Percentiles rank a stretch among this genome's conserved stretches.
These are phyloP conservation scores for Myathropa florea DNA, from an alignment of 2,888 invertebrate genomes.

Conservation along the genomic window DNA sequence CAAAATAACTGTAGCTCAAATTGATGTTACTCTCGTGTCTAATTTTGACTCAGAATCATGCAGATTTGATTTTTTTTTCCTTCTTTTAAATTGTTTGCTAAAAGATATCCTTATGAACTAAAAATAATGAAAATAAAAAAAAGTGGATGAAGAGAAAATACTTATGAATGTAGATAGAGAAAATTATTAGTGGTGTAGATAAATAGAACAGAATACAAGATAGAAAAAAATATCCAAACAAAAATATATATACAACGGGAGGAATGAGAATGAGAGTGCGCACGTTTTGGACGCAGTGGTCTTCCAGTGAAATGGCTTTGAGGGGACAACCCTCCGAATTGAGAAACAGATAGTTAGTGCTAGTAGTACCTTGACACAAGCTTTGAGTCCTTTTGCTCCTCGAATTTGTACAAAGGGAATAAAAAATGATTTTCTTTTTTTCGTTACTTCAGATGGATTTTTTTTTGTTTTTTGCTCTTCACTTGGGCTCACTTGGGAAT, in stretches of 20 bases:
- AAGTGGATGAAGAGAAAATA: constrained; percentile 50
- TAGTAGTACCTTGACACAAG: constrained; percentile 50
- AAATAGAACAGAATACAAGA: constrained; percentile 35
- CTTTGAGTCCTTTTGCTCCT: constrained; percentile 14
- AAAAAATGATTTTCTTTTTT: not conserved
- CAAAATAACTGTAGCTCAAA: constrained; percentile 42
- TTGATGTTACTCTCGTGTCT: constrained; percentile 41
- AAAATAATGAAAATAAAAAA: not conserved
- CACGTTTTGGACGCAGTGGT: constrained; percentile 15
- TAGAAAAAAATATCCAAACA: constrained; percentile 14
- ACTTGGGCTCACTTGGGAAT: not conserved
- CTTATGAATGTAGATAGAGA: constrained; percentile 69
- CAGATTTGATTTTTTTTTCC: too few species aligned
- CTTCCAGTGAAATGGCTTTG: constrained; percentile 49
- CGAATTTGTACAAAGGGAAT: not conserved
- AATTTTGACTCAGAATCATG: not conserved
- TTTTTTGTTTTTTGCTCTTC: not conserved
- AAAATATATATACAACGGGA: not conserved
- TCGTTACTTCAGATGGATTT: not conserved
- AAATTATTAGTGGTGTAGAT: constrained; percentile 50
- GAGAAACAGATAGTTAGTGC: constrained; percentile 34
- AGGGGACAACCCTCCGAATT: not conserved
- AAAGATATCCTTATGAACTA: constrained; percentile 45
- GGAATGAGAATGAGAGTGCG: not conserved
- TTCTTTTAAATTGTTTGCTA: too few species aligned